These are phyloP conservation scores for Microplitis demolitor DNA, from an alignment of 1,140 invertebrate species.

Conservation along the genomic window DNA sequence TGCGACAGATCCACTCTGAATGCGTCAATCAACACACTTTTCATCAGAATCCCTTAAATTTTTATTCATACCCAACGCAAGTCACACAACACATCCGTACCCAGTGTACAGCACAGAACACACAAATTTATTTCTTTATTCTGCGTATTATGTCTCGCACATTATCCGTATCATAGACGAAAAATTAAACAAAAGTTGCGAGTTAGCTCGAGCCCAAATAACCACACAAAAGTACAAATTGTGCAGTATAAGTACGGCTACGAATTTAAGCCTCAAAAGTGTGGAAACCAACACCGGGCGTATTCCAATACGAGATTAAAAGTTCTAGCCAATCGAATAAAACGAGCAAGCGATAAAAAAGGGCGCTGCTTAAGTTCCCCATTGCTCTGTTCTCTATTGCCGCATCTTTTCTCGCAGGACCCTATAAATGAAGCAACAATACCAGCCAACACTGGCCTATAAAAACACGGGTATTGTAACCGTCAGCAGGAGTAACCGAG, in stretches of 20 bases:
- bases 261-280: neutral
- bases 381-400: no score
- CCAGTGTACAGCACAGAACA: no score
- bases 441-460: conserved; percentile 44
- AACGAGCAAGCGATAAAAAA: neutral
- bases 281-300: neutral
- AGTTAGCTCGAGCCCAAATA: no score
- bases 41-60: neutral
- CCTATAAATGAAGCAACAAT: conserved; percentile 62
- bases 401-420: conserved; percentile 23
- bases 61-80: neutral
- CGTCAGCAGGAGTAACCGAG: conserved; percentile 28
- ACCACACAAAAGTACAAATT: no score
- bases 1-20: conserved; percentile 44
- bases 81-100: neutral
- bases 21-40: conserved; percentile 18
- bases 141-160: neutral
- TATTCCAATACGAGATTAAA: no score
- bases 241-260: no score
- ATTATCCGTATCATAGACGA: neutral
- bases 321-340: neutral
- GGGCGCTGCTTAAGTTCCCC: neutral
- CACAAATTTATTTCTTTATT: no score
- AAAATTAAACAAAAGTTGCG: no score
- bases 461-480: conserved; percentile 55